phyloP scores from a whole-genome alignment of 2,797 vertebrate species.

The Masticophis lateralis region DNA sequence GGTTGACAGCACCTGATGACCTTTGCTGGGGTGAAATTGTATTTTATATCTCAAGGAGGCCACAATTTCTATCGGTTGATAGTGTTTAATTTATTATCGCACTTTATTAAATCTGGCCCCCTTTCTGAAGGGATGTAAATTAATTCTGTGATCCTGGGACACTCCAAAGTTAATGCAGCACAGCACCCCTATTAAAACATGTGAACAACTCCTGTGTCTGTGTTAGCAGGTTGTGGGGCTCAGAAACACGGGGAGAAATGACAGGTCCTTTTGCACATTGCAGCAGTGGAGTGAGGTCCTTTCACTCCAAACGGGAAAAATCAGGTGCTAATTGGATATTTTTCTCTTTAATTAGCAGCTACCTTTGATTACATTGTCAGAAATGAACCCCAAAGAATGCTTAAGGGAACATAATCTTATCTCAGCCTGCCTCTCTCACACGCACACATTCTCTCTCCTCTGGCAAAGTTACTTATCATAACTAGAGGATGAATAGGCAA shows the following conservation, averaged over 20 bases:
- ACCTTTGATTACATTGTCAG: constrained; percentile 34
- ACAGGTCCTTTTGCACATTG: neutral
- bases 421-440: neutral
- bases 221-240: constrained; percentile 29
- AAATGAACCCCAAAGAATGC: neutral
- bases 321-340: constrained; percentile 29
- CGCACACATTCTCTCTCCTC: neutral
- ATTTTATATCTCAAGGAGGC: constrained; percentile 19
- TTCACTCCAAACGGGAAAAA: constrained; percentile 29
- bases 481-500: neutral
- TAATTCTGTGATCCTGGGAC: constrained; percentile 58
- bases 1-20: neutral
- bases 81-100: constrained; percentile 57
- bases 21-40: neutral
- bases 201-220: constrained; percentile 32
- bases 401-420: constrained; percentile 29
- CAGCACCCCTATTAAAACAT: constrained; percentile 57
- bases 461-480: constrained; percentile 13
- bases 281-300: constrained; percentile 16
- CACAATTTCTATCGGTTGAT: constrained; percentile 46
- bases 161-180: constrained; percentile 49
- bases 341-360: constrained; percentile 48
- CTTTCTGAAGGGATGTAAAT: constrained; percentile 56
- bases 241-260: constrained; percentile 37
- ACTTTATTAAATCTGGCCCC: constrained; percentile 52